phyloP scores from a whole-genome alignment of 2,888 invertebrate genomes.

The Orchestes rusci region DNA sequence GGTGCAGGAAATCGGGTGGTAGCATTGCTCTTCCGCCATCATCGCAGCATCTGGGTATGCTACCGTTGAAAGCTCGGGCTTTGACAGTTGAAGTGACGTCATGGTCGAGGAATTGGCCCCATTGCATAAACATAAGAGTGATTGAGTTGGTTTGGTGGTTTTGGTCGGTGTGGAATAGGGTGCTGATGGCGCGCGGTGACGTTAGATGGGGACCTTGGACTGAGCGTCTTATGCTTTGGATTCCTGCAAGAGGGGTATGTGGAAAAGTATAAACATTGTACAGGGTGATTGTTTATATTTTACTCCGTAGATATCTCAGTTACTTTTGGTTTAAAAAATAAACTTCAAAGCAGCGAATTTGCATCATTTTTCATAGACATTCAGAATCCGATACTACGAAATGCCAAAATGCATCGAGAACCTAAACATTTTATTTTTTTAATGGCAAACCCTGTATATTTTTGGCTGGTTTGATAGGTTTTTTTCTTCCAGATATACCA shows the following conservation, averaged over 20 bases:
- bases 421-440: no score
- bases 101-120: conserved; percentile 88
- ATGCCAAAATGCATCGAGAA: no score
- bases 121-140: conserved; percentile 80
- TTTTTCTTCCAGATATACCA: no score
- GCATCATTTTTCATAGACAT: neutral
- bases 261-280: neutral
- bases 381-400: no score
- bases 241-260: conserved; percentile 30
- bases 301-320: no score
- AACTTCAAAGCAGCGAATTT: neutral
- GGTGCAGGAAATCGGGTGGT: conserved; percentile 63
- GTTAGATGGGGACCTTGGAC: conserved; percentile 57
- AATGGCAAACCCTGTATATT: no score
- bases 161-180: conserved; percentile 56
- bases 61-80: conserved; percentile 68
- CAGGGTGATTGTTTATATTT: no score
- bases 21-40: conserved; percentile 54
- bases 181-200: conserved; percentile 69
- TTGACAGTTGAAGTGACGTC: conserved; percentile 77
- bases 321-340: no score
- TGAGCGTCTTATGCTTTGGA: conserved; percentile 52
- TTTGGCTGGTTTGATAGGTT: no score
- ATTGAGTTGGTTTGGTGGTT: conserved; percentile 59
- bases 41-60: conserved; percentile 70